These are phyloP conservation scores for Apis mellifera DNA, from an alignment of 1,140 invertebrate species.

Conservation along the genomic window DNA sequence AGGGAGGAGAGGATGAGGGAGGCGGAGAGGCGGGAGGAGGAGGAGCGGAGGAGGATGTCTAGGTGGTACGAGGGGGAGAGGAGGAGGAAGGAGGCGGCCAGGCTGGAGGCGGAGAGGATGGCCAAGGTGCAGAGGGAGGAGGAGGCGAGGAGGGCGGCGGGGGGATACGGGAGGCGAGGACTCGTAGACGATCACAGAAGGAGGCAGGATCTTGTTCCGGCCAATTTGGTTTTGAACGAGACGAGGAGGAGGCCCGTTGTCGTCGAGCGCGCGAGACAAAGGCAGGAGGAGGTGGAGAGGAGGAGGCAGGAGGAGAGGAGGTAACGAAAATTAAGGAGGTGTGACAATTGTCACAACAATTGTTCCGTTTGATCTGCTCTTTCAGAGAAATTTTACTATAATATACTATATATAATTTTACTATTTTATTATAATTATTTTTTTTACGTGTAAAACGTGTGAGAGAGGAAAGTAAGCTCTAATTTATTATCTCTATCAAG, in stretches of 20 bases:
- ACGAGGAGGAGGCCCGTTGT: slow-evolving; percentile 33
- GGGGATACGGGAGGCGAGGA: slow-evolving; percentile 3
- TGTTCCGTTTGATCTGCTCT: no score
- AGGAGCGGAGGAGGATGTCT: slow-evolving; percentile 52
- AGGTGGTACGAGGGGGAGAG: slow-evolving; percentile 64
- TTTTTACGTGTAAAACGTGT: not conserved
- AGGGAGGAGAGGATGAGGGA: slow-evolving; percentile 38
- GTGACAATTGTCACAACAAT: no score
- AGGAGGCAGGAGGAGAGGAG: slow-evolving; percentile 23
- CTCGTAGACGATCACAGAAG: slow-evolving; percentile 34
- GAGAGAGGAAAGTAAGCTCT: not conserved
- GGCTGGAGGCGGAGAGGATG: slow-evolving; percentile 50
- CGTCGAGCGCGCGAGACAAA: slow-evolving; percentile 32
- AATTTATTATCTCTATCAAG: not conserved
- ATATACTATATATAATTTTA: no score
- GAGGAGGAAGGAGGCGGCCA: slow-evolving; percentile 41
- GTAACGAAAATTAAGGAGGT: slow-evolving; percentile 42
- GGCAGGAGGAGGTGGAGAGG: slow-evolving; percentile 50
- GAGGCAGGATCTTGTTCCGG: slow-evolving; percentile 49
- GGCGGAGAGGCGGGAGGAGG: slow-evolving; percentile 57
- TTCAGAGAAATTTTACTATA: no score
- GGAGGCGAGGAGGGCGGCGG: slow-evolving; percentile 22
- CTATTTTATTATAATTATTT: no score
- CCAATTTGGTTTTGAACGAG: slow-evolving; percentile 40
- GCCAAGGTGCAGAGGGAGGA: slow-evolving; percentile 29